Conservation (phyloP, 2,797 vertebrate genomes). For the Hippocampus kuda region DNA sequence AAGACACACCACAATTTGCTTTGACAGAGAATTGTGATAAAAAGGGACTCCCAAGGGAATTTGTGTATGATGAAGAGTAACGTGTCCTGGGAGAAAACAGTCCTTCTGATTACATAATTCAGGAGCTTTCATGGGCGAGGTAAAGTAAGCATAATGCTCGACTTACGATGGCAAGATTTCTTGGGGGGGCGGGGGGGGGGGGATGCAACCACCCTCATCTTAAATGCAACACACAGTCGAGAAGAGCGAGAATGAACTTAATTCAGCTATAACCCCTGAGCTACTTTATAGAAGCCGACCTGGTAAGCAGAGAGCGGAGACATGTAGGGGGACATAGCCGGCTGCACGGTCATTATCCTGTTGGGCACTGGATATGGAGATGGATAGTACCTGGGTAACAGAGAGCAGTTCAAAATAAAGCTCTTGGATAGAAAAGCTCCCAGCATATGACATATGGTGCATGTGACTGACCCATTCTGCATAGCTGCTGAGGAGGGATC, state of each 20-base stretch:
- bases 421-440: neutral
- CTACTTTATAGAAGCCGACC: constrained; percentile 56
- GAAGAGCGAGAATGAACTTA: constrained; percentile 5
- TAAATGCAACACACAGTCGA: neutral
- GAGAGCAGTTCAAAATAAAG: constrained; percentile 25
- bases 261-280: neutral
- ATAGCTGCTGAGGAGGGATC: constrained; percentile 90
- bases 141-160: no score
- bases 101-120: neutral
- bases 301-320: constrained; percentile 96
- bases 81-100: neutral
- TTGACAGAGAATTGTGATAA: neutral
- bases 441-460: neutral
- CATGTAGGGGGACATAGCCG: constrained; percentile 90
- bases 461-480: constrained; percentile 83
- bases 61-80: neutral
- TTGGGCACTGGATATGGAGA: constrained; percentile 93
- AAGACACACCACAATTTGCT: neutral
- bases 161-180: no score
- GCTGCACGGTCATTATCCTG: constrained; percentile 93
- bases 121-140: no score
- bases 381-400: constrained; percentile 82
- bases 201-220: neutral
- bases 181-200: no score
- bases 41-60: neutral